Evolutionary conservation across 2,113 vertebrate genomes (phyloP).

Genomic region (Stomatorhinus ivindoensis): DNA sequence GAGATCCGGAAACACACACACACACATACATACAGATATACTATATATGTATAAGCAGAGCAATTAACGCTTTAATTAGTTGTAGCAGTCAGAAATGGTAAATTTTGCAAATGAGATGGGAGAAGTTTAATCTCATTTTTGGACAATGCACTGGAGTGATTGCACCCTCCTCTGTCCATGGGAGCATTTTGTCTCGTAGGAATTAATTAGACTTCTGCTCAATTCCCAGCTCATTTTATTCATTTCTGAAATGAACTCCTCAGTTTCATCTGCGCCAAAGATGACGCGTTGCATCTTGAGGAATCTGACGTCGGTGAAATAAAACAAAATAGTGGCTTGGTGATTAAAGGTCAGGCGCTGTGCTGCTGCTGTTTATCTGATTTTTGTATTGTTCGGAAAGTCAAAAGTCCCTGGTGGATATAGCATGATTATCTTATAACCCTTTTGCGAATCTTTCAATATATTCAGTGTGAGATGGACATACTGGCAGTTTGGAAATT

Average conservation of each 20-base stretch:
- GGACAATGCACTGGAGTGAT: not conserved
- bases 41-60: not conserved
- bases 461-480: not conserved
- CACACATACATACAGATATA: not conserved
- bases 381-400: not conserved
- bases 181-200: not conserved
- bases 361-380: not conserved
- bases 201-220: conserved; percentile 10
- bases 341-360: not conserved
- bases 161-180: not conserved
- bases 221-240: conserved; percentile 1
- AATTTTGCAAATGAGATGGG: not conserved
- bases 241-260: not conserved
- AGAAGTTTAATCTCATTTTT: not conserved
- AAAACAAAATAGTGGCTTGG: not conserved
- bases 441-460: not conserved
- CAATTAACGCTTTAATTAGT: not conserved
- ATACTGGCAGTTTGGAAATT: not conserved
- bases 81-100: not conserved
- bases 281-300: not conserved
- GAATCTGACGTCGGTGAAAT: not conserved
- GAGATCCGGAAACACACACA: not conserved
- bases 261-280: not conserved
- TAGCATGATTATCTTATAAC: not conserved
- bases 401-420: not conserved